Evolutionary conservation across 64 coral and sea anemone species (phyloP).

Genomic region (Montipora foliosa): DNA sequence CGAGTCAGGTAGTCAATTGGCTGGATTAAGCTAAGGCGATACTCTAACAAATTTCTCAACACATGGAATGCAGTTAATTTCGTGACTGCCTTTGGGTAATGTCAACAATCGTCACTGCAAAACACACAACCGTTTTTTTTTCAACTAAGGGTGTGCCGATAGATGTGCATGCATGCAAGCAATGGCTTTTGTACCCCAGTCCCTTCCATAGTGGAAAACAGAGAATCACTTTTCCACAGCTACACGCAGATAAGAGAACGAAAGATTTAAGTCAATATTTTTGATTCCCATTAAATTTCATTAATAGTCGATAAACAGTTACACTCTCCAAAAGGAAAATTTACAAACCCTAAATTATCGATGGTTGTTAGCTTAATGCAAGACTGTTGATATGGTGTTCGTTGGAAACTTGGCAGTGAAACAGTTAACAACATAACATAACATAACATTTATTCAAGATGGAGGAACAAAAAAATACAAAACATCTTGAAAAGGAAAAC

Average conservation of each 20-base stretch:
- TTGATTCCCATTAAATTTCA: too few species aligned
- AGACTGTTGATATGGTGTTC: too few species aligned
- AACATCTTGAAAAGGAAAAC: not conserved
- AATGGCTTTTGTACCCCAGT: not conserved
- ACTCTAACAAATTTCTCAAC: conserved; percentile 2
- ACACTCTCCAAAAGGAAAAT: too few species aligned
- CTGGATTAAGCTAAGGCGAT: conserved; percentile 10
- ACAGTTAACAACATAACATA: too few species aligned
- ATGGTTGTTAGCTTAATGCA: too few species aligned
- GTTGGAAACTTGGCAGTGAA: too few species aligned
- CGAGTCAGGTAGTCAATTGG: not conserved
- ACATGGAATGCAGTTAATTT: not conserved
- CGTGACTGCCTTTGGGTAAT: not conserved
- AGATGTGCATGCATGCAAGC: conserved; percentile 13
- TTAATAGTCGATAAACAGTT: too few species aligned
- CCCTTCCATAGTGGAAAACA: not conserved
- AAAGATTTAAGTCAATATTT: too few species aligned
- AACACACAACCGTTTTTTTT: not conserved
- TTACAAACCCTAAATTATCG: too few species aligned
- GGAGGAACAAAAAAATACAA: too few species aligned
- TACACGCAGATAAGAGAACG: too few species aligned
- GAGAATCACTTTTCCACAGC: not conserved
- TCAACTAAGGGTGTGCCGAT: not conserved
- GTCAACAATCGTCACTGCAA: conserved; percentile 6
- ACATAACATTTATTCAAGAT: not conserved